Base-by-base conservation (phyloP, 2,888 invertebrate genomes). In the Furcula furcula region DNA sequence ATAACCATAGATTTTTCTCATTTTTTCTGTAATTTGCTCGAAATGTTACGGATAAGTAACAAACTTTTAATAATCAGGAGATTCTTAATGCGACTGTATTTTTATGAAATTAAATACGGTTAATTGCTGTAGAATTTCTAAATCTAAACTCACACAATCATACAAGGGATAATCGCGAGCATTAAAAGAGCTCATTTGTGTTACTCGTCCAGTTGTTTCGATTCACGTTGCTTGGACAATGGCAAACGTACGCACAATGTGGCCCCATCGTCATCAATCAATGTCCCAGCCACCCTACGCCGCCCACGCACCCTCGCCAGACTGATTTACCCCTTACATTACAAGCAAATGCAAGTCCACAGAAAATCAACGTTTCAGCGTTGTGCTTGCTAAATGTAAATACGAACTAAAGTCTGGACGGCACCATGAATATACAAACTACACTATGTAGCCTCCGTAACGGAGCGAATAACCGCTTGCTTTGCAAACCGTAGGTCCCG, bases 201-300 rank as follows among this genome's bases (percentile, higher is more conserved):
- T 57, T 54, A 48, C 40, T 57, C 72, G 71, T 70, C 65, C 69
- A 75, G 78, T 83, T 78, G 82, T 81, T 83, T 82, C 79, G 76
- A 71, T 76, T 69, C 71, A 62, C 69, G 72, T 64, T 67, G 62
- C 63, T 71, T 61, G 79, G 80, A 85, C 84, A 85, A 83, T 82
- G 72, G 67, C 68, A 64, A 65, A 62, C 58, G 69, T 65, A 70
- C 72, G 69, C 67, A 76, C 76, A 76, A 76, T 72, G 64, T 71
- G 56, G 62, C 68, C 74, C 67, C 68, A 66, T 57, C 68, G 66
- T 79, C 83, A 83, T 84, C 83, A 82, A 83, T 84, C 83, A 84
- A 74, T 66, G 72, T 63, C 59, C 48, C 55, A 55, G 46, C 38
- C 48, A 37, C 39, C 37, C 36, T 41, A 28, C 37, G 52, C 45